Percentiles rank a stretch among this genome's conserved stretches.
phyloP scores from a whole-genome alignment of 2,113 vertebrate species.

The Bufo bufo region DNA sequence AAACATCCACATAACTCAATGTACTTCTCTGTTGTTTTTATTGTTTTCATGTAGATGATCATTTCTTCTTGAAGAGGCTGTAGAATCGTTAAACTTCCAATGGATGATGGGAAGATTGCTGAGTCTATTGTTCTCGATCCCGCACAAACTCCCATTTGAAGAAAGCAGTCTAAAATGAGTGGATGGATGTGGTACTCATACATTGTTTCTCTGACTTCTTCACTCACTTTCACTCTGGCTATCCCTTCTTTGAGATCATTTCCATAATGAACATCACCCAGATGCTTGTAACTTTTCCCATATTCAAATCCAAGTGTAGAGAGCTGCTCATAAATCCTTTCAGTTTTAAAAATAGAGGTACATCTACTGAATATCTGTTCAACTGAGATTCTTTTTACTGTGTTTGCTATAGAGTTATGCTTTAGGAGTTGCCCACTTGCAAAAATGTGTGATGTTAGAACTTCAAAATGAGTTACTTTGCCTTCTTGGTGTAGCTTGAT shows the following conservation, averaged over 20 bases:
- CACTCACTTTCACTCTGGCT: conserved; percentile 69
- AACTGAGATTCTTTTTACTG: conserved; percentile 75
- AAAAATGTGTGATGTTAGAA: conserved; percentile 75
- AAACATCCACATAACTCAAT: conserved; percentile 85
- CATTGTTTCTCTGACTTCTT: conserved; percentile 69
- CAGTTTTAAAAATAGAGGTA: conserved; percentile 62
- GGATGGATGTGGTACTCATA: conserved; percentile 81
- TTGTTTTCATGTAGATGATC: conserved; percentile 79
- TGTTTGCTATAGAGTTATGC: conserved; percentile 22
- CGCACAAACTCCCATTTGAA: conserved; percentile 79
- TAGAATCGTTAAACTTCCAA: conserved; percentile 75
- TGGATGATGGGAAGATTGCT: conserved; percentile 77
- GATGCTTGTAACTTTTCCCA: conserved; percentile 74
- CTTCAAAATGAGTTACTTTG: conserved; percentile 69
- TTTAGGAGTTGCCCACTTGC: conserved; percentile 73
- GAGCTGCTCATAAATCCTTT: conserved; percentile 74
- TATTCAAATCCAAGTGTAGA: conserved; percentile 79
- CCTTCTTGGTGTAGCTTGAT: conserved; percentile 68
- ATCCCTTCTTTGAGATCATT: conserved; percentile 80
- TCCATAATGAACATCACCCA: conserved; percentile 74
- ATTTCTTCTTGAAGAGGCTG: conserved; percentile 77
- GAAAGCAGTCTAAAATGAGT: conserved; percentile 81
- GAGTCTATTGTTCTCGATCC: conserved; percentile 59
- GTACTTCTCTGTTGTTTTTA: conserved; percentile 68
- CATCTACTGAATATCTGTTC: conserved; percentile 74